Base-by-base conservation (phyloP, 2,797 vertebrate genomes). In the Pseudotriccus pelzelni region DNA sequence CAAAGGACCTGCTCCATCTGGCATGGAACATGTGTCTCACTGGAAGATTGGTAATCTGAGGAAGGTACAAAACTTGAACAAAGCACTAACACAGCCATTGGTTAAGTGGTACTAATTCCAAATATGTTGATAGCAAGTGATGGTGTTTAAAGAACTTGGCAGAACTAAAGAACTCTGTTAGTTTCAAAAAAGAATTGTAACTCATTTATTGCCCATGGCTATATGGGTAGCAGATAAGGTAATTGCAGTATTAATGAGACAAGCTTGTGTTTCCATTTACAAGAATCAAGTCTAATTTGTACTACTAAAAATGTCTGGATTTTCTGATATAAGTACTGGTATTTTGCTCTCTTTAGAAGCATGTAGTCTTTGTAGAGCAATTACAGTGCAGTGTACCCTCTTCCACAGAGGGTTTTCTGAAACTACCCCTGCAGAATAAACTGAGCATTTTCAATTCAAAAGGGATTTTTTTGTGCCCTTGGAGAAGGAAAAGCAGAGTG, bases 241-340 rank as follows among this genome's bases (percentile, higher is more conserved):
- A 81, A 90, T 34, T 81, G 76, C 67, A 84, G 28, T 81, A 47
- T 91, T 93, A 91, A 84, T 86, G 85, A 94, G 63, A 28, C 87
- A 73, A n/a, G 70, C 36, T 88, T 87, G 30, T 92, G 44, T 89
- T 93, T 81, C 79, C 66, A 44, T 78, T 85, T 94, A 72, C 84
- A 86, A 93, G 43, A 94, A 47, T 52, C 2, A 2, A 90, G 66
- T 66, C 73, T 13, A 59, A 66, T 81, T 90, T 93, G 18, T 72
- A 39, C 66, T 78, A 14, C 76, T 95, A 78, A 93, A 80, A 88
- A 66, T 53, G 36, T 81, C 73, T 93, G 79, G 10, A 52, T 94
- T 86, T 86, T 93, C 56, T 90, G 74, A 43, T 95, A 37, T 1
- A 67, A 91, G 49, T 77, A 32, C 36, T 89, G 53, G 25, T 44